phyloP scores from a whole-genome alignment of 2,888 invertebrate species.

The Drymonia ruficornis region DNA sequence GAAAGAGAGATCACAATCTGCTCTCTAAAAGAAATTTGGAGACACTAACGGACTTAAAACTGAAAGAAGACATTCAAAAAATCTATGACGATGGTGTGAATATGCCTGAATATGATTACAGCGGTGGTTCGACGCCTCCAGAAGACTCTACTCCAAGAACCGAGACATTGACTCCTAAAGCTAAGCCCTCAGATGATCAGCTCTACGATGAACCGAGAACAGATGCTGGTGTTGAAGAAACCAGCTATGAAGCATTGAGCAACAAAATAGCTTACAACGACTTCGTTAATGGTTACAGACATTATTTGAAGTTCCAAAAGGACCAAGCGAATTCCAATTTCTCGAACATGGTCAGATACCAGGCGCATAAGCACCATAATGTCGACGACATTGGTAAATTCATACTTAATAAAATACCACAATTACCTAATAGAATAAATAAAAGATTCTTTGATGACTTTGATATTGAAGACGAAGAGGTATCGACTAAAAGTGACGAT shows the following conservation, averaged over 20 bases:
- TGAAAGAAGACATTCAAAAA: slow-evolving; percentile 34
- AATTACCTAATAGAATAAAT: slow-evolving; percentile 40
- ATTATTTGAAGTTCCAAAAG: slow-evolving; percentile 68
- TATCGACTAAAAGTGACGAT: slow-evolving; percentile 67
- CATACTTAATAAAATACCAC: slow-evolving; percentile 68
- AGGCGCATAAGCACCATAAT: slow-evolving; percentile 72
- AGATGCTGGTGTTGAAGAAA: slow-evolving; percentile 25
- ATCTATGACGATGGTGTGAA: slow-evolving; percentile 38
- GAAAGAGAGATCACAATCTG: slow-evolving; percentile 21
- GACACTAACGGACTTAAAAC: slow-evolving; percentile 35
- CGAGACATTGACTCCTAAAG: not conserved
- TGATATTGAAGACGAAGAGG: slow-evolving; percentile 61
- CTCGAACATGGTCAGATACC: slow-evolving; percentile 65
- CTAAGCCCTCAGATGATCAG: slow-evolving; percentile 8
- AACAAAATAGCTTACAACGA: slow-evolving; percentile 65
- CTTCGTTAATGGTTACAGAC: slow-evolving; percentile 70
- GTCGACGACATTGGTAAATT: slow-evolving; percentile 77
- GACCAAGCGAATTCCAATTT: slow-evolving; percentile 59
- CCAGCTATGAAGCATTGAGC: slow-evolving; percentile 52
- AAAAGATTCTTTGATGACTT: slow-evolving; percentile 55
- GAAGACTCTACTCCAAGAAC: slow-evolving; percentile 4
- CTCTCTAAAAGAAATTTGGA: slow-evolving; percentile 42
- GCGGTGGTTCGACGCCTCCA: slow-evolving; percentile 3
- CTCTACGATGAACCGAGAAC: slow-evolving; percentile 5
- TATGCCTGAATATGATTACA: slow-evolving; percentile 40